Percentiles rank a stretch among this genome's conserved stretches.
Evolutionary conservation across 2,113 vertebrate genomes (phyloP).

Genomic region (Etheostoma spectabile): DNA sequence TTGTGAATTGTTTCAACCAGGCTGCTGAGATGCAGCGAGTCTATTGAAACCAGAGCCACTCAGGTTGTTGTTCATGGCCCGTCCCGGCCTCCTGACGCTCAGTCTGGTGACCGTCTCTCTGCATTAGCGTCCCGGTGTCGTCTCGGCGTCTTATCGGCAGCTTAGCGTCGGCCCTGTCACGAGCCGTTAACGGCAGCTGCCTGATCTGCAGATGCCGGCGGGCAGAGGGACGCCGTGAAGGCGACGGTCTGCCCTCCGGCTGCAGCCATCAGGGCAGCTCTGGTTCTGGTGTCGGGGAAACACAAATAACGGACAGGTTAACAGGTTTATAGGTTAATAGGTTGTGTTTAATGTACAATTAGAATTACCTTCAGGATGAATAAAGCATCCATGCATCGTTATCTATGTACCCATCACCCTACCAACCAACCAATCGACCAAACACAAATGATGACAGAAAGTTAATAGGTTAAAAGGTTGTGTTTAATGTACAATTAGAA

Average conservation of each 20-base stretch:
- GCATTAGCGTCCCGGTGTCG: conserved; percentile 63
- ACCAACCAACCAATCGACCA: too few relatives aligned
- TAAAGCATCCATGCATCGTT: too few relatives aligned
- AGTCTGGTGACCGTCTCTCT: conserved; percentile 54
- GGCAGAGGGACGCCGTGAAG: conserved; percentile 27
- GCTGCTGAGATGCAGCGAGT: neutral
- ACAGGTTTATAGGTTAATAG: neutral
- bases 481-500: too few relatives aligned
- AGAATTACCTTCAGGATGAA: too few relatives aligned
- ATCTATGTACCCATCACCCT: too few relatives aligned
- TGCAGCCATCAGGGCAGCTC: neutral
- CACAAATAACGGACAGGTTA: neutral
- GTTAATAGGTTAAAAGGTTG: too few relatives aligned
- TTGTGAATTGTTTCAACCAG: neutral
- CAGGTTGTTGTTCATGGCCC: conserved; percentile 32
- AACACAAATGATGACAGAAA: too few relatives aligned
- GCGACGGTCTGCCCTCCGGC: conserved; percentile 9
- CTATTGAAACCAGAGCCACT: neutral
- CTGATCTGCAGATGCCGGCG: conserved; percentile 30
- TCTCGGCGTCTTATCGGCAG: conserved; percentile 53
- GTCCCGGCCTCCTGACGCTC: conserved; percentile 13
- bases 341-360: neutral
- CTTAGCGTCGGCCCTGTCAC: conserved; percentile 60
- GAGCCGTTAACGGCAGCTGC: conserved; percentile 32
- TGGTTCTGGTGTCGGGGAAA: conserved; percentile 20